Percentiles rank a stretch among this genome's conserved stretches.
These are phyloP conservation scores for Lutjanus erythropterus DNA, from an alignment of 2,113 vertebrate species.

Conservation along the genomic window DNA sequence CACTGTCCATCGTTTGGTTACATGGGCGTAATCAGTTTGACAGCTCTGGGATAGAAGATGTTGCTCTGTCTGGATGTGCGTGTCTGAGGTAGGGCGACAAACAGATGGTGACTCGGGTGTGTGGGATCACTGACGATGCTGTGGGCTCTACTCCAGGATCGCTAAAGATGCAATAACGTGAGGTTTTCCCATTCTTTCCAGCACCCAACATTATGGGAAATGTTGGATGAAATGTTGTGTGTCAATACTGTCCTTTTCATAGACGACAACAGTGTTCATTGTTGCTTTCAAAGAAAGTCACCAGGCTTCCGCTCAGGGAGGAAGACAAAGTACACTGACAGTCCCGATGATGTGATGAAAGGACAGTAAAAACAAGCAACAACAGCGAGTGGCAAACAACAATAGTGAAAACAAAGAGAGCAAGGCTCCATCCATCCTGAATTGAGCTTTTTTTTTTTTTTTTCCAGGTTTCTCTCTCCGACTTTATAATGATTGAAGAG, in stretches of 20 bases:
- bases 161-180: neutral
- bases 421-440: neutral
- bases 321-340: neutral
- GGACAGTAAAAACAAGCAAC: constrained; percentile 35
- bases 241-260: neutral
- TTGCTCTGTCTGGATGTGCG: no score
- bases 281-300: neutral
- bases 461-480: neutral
- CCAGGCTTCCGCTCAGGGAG: neutral
- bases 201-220: neutral
- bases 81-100: no score
- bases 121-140: no score
- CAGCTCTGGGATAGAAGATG: no score
- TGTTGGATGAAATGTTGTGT: neutral
- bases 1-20: no score
- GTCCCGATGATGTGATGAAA: constrained; percentile 32
- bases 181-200: neutral
- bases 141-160: no score
- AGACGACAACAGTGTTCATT: neutral
- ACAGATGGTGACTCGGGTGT: no score
- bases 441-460: neutral
- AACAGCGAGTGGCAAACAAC: constrained; percentile 25
- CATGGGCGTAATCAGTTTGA: no score
- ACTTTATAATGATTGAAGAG: constrained; percentile 57
- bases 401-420: constrained; percentile 17